These are phyloP conservation scores for Hoplostethus atlanticus DNA, from an alignment of 2,797 vertebrate species.

Conservation along the genomic window DNA sequence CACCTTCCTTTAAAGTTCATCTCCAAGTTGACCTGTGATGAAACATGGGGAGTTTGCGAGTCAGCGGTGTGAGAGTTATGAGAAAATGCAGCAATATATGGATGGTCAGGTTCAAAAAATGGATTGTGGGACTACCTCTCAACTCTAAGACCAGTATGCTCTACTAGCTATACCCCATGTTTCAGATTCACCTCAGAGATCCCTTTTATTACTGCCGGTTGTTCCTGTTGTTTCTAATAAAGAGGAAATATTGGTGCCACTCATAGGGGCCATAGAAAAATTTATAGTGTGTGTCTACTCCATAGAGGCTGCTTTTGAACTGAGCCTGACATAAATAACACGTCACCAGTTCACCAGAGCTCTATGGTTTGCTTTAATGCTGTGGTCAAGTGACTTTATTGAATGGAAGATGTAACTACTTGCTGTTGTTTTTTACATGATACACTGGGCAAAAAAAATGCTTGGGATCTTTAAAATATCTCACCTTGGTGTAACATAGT, in stretches of 20 bases:
- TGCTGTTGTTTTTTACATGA: slow-evolving; percentile 22
- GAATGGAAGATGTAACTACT: slow-evolving; percentile 49
- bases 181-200: slow-evolving; percentile 63
- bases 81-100: slow-evolving; percentile 46
- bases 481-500: not conserved
- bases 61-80: slow-evolving; percentile 57
- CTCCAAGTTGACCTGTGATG: slow-evolving; percentile 76
- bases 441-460: slow-evolving; percentile 10
- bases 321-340: slow-evolving; percentile 74
- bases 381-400: slow-evolving; percentile 66
- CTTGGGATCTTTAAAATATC: not conserved
- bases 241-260: slow-evolving; percentile 82
- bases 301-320: slow-evolving; percentile 69
- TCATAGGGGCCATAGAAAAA: slow-evolving; percentile 75
- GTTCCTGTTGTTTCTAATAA: slow-evolving; percentile 81
- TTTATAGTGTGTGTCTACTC: slow-evolving; percentile 74
- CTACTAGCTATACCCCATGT: slow-evolving; percentile 35
- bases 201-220: slow-evolving; percentile 70
- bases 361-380: slow-evolving; percentile 49
- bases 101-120: slow-evolving; percentile 53
- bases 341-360: slow-evolving; percentile 59
- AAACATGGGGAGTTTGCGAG: slow-evolving; percentile 62
- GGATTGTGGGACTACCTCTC: slow-evolving; percentile 71
- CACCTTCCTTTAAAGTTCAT: slow-evolving; percentile 74
- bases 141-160: slow-evolving; percentile 46